These are phyloP conservation scores for Paragorgia papillata DNA, from an alignment of 92 coral and sea anemone genomes.

Conservation along the genomic window DNA sequence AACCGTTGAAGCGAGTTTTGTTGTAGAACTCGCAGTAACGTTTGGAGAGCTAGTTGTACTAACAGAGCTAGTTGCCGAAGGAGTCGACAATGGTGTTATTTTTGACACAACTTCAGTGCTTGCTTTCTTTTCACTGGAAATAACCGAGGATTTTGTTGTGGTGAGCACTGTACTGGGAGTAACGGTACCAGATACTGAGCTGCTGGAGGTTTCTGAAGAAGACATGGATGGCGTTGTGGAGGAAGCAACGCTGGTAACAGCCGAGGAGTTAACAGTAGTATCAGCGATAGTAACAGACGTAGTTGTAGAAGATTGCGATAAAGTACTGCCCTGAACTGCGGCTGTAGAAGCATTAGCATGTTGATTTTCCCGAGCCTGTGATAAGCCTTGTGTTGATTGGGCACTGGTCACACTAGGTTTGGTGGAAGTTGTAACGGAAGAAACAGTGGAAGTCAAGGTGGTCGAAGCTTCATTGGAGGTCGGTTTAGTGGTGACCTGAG, in stretches of 20 bases:
- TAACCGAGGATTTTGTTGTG: background rate
- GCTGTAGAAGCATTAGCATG: background rate
- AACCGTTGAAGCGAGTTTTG: constrained; percentile 57
- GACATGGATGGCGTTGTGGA: background rate
- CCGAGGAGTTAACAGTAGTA: background rate
- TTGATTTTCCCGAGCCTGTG: constrained; percentile 5
- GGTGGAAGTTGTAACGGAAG: constrained; percentile 7
- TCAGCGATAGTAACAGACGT: background rate
- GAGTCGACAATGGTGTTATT: constrained; percentile 58
- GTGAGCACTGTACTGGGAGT: background rate
- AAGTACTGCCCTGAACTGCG: background rate
- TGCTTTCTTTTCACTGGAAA: background rate
- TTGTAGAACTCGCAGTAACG: constrained; percentile 12
- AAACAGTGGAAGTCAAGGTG: background rate
- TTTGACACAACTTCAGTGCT: constrained; percentile 66
- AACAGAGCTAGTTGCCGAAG: constrained; percentile 47
- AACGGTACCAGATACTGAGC: background rate
- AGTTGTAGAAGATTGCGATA: background rate
- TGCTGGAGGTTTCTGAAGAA: background rate
- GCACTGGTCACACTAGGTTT: constrained; percentile 16
- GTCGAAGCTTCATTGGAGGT: background rate
- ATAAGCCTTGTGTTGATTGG: background rate
- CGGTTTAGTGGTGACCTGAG: background rate
- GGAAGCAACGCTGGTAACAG: background rate
- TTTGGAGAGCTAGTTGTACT: constrained; percentile 9